Evolutionary conservation across 1,140 invertebrate genomes (phyloP).

Genomic region (Helicoverpa zea): DNA sequence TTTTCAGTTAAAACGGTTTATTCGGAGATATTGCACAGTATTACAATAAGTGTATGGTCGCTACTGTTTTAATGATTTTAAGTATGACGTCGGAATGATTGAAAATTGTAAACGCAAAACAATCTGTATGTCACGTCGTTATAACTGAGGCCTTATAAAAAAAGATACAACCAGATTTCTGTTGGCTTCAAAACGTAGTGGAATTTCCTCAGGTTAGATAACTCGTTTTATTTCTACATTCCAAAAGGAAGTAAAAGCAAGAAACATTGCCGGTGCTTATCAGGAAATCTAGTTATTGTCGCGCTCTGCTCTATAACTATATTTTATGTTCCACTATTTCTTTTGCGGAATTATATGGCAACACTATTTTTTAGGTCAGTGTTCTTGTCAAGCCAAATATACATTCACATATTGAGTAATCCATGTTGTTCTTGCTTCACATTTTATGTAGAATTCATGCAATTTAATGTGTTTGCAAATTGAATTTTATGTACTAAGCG

Average conservation of each 20-base stretch:
- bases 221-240: constrained; percentile 25
- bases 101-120: too few species aligned
- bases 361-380: background rate
- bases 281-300: constrained; percentile 36
- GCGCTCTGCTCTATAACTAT: background rate
- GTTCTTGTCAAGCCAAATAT: background rate
- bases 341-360: background rate
- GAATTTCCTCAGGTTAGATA: constrained; percentile 37
- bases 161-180: constrained; percentile 32
- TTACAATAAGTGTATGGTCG: too few species aligned
- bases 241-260: constrained; percentile 11
- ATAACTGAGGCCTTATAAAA: background rate
- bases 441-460: too few species aligned
- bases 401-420: background rate
- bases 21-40: too few species aligned
- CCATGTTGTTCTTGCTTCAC: too few species aligned
- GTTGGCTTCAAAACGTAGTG: constrained; percentile 6
- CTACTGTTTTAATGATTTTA: too few species aligned
- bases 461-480: too few species aligned
- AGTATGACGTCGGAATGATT: too few species aligned
- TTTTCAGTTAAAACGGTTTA: too few species aligned
- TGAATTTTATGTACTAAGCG: too few species aligned
- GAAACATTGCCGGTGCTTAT: constrained; percentile 41
- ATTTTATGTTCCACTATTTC: constrained; percentile 3
- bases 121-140: background rate